Base-by-base conservation (phyloP, 2,797 vertebrate species). In the Gadopsis bispinosus region DNA sequence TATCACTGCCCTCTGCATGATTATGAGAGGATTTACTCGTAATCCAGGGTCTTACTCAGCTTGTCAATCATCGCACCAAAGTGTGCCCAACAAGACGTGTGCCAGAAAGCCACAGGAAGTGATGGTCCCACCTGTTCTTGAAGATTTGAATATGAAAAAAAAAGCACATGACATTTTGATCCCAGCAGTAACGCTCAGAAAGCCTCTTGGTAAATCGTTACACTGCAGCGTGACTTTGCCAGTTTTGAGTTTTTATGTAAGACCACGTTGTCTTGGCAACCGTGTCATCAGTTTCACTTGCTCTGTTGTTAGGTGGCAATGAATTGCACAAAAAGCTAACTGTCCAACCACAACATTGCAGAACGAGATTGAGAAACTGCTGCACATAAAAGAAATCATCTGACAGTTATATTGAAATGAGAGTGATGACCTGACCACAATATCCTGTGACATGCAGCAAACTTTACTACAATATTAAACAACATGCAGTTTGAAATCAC, bases 1-100 rank as follows among this genome's bases (percentile, higher is more conserved):
- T 79, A 84, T 68, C 70, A 43, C 80, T 48, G 73, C 29, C 83
- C 73, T 82, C 37, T 2, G 56, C 45, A 53, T 69, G 75, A 86
- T 90, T 85, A 90, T 73, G 63, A 83, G 68, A 68, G 85, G 90
- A 91, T 90, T 93, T 79, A 71, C 73, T 84, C 78, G 66, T 92
- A 92, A 93, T 93, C 89, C 86, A 19, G 66, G 75, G 81, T 83
- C 50, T 90, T 73, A 79, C 75, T 68, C 47, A 8, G 70, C 73
- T 50, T 83, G 87, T 89, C 88, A 88, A 83, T 92, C 90, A 90
- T 74, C 60, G 12, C 61, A 61, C 45, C 29, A 35, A 64, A 77
- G 69, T 59, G 63, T 71, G 59, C 61, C 62, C 83, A 73, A 83
- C 39, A 10, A 67, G 69, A 73, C 9, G n/a, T 6, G 63, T 12